A percentile compares a stretch with the other conserved stretches of the same genome.
These are phyloP conservation scores for Sciaenops ocellatus DNA, from an alignment of 2,797 vertebrate genomes.

Conservation along the genomic window DNA sequence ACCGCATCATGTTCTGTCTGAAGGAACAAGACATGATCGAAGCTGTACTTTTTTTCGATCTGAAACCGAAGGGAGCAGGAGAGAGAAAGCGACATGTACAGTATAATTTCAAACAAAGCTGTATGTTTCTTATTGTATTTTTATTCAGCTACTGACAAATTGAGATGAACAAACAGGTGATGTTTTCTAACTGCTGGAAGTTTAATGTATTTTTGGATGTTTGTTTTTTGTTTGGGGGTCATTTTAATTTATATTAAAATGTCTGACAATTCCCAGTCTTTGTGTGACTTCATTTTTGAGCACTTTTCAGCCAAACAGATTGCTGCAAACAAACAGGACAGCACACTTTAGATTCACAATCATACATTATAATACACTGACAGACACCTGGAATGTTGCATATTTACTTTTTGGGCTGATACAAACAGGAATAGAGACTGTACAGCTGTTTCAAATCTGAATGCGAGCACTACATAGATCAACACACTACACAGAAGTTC, in stretches of 20 bases:
- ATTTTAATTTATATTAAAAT: constrained; percentile 89
- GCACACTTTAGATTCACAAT: constrained; percentile 7
- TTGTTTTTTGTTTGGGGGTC: constrained; percentile 77
- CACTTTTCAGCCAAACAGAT: not conserved
- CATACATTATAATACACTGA: constrained; percentile 13
- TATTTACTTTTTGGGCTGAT: not conserved
- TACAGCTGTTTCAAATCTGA: not conserved
- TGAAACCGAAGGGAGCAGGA: constrained; percentile 6
- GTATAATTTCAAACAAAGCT: constrained; percentile 68
- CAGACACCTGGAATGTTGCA: constrained; percentile 43
- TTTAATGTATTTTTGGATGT: constrained; percentile 84
- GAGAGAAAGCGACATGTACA: constrained; percentile 37
- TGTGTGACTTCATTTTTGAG: not conserved
- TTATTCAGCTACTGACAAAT: constrained; percentile 81
- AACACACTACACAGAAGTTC: not conserved
- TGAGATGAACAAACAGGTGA: constrained; percentile 74
- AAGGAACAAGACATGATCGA: constrained; percentile 26
- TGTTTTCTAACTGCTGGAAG: constrained; percentile 84
- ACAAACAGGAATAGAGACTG: not conserved
- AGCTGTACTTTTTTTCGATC: constrained; percentile 21
- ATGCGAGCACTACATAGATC: not conserved
- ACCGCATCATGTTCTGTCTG: constrained; percentile 16
- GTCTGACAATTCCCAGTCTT: constrained; percentile 68
- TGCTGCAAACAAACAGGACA: constrained; percentile 4
- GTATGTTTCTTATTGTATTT: constrained; percentile 82